Conservation (phyloP, 2,797 vertebrate species). For the Xenentodon cancila region DNA sequence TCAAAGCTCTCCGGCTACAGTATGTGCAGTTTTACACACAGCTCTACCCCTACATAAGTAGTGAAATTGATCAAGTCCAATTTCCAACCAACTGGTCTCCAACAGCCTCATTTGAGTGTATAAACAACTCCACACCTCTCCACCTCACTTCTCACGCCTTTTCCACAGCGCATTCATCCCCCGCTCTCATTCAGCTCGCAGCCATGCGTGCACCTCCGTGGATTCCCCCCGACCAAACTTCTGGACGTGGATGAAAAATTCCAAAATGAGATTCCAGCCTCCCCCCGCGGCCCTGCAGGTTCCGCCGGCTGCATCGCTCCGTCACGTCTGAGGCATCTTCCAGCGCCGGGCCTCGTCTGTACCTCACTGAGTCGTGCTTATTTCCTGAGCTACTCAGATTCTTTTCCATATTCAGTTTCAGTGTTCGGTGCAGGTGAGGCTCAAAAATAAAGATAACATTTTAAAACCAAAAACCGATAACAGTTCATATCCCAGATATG, state of each 20-base stretch:
- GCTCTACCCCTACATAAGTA: constrained; percentile 50
- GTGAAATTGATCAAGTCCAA: constrained; percentile 71
- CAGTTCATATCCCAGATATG: no score
- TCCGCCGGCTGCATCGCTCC: constrained; percentile 11
- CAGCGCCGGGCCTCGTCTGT: neutral
- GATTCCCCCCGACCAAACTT: constrained; percentile 51
- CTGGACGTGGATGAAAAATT: constrained; percentile 61
- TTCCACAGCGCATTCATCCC: constrained; percentile 62
- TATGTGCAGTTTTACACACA: neutral
- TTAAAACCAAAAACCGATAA: no score
- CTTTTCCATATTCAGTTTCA: no score
- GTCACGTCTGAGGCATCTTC: constrained; percentile 15
- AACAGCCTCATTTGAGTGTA: constrained; percentile 71
- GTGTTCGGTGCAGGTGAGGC: no score
- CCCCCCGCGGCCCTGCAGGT: constrained; percentile 45
- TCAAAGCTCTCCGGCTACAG: constrained; percentile 8
- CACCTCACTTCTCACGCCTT: constrained; percentile 62
- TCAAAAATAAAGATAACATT: no score
- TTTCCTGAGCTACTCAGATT: neutral
- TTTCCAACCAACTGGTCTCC: constrained; percentile 64
- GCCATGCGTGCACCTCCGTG: constrained; percentile 55
- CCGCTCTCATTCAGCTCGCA: constrained; percentile 60
- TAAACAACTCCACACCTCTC: constrained; percentile 74
- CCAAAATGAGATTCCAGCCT: constrained; percentile 60
- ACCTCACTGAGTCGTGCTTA: neutral